phyloP scores from a whole-genome alignment of 1,140 invertebrate species.

The Drosophila sproati region DNA sequence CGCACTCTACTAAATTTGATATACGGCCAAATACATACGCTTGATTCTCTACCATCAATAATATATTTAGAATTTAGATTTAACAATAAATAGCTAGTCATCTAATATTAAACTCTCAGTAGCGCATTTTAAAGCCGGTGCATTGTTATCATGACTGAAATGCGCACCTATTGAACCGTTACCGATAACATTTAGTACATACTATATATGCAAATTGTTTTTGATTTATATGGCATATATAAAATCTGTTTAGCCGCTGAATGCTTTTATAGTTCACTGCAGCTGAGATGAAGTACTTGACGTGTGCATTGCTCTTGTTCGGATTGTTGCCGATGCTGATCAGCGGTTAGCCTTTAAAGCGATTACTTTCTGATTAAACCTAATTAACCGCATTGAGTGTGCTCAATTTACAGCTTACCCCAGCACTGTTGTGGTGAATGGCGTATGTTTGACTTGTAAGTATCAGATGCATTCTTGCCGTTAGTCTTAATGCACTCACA shows the following conservation, averaged over 20 bases:
- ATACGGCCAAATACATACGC: background rate
- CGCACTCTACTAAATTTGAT: background rate
- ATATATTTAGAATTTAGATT: background rate
- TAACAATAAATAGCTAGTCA: background rate
- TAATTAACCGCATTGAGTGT: constrained; percentile 14
- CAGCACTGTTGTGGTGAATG: constrained; percentile 64
- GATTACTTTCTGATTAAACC: constrained; percentile 9
- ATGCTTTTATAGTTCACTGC: constrained; percentile 13
- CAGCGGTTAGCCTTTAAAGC: constrained; percentile 41
- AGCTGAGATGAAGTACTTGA: constrained; percentile 61
- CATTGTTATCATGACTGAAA: background rate
- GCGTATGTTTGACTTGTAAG: constrained; percentile 68
- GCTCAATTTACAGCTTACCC: constrained; percentile 52
- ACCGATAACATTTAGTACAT: constrained; percentile 36
- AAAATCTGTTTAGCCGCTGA: constrained; percentile 45
- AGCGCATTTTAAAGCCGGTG: constrained; percentile 15
- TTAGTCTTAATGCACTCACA: background rate
- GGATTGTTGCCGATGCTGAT: constrained; percentile 57
- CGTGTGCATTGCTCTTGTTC: constrained; percentile 57
- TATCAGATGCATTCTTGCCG: constrained; percentile 4
- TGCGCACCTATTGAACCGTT: constrained; percentile 22
- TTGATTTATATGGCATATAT: constrained; percentile 46
- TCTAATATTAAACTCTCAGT: background rate
- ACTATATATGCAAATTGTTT: constrained; percentile 58
- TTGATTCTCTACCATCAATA: background rate